Base-by-base conservation (phyloP, 2,797 vertebrate genomes). In the Phrynocephalus forsythii region DNA sequence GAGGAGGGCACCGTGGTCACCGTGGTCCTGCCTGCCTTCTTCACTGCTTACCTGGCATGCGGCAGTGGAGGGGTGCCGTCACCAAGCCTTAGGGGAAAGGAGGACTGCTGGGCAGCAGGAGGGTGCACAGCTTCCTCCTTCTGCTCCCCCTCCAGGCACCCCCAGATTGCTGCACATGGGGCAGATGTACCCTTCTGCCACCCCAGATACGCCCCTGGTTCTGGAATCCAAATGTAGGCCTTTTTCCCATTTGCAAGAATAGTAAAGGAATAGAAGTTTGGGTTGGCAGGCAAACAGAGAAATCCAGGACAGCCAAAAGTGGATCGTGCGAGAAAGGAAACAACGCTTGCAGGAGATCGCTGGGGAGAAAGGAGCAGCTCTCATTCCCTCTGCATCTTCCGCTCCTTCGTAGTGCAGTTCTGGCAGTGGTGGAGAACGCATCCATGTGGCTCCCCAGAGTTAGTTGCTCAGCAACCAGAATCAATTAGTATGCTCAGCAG, bases 391-490 rank as follows among this genome's bases (percentile, higher is more conserved):
- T 72, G 68, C 28, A 67, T 86, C 52, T 67, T 83, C 80, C 5
- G 26, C 33, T 75, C 26, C 33, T 67, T 86, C 22, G 87, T 91
- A 87, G 48, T 83, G 92, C 95, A 96, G 97, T 97, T 96, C 95
- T 95, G 26, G 92, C 92, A 94, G 95, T 95, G 92, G 91, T 91
- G 96, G 93, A 67, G 94, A 93, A 95, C 94, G 94, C 86, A 66
- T 91, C 91, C 89, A 91, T 96, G 96, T 96, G 96, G 96, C 96
- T 98, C 97, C 97, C 96, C 94, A 90, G 97, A 96, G 97, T 96
- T 93, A 96, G 98, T 98, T 98, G 97, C 97, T 94, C 96, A 96
- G 98, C 98, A 98, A 98, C 97, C 94, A 88, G 89, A 95, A 97
- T 97, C 95, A 97, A 97, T 97, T 98, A 97, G 98, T 97, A 98